These are phyloP conservation scores for Hestina assimilis DNA, from an alignment of 1,140 invertebrate species.

Conservation along the genomic window DNA sequence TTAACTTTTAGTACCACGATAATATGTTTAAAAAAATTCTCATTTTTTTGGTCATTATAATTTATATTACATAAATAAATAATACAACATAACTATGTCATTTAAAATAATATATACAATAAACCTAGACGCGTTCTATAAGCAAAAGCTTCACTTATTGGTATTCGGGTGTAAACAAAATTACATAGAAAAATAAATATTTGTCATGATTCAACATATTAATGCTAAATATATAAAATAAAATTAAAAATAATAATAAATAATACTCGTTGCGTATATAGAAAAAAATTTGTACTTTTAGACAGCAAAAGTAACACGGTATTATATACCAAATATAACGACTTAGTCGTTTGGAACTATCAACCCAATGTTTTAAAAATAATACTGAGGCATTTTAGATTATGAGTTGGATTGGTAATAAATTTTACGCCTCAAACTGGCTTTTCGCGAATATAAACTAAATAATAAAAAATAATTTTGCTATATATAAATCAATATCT, in stretches of 20 bases:
- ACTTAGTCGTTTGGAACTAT: slow-evolving; percentile 22
- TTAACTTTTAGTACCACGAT: slow-evolving; percentile 14
- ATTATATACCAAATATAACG: slow-evolving; percentile 46
- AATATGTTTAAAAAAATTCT: slow-evolving; percentile 7
- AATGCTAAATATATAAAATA: slow-evolving; percentile 50
- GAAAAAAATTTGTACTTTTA: slow-evolving; percentile 59
- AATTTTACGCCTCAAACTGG: not conserved
- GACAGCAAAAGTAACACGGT: slow-evolving; percentile 49
- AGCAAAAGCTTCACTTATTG: slow-evolving; percentile 5
- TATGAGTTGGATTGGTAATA: not conserved
- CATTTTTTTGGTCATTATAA: slow-evolving; percentile 17
- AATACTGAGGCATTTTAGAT: slow-evolving; percentile 40
- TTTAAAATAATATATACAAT: slow-evolving; percentile 20
- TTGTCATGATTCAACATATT: slow-evolving; percentile 70
- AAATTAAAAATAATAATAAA: slow-evolving; percentile 49
- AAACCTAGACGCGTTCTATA: slow-evolving; percentile 1
- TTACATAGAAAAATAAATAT: slow-evolving; percentile 62
- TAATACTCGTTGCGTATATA: slow-evolving; percentile 44
- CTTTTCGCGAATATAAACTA: not conserved
- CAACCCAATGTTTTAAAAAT: slow-evolving; percentile 21
- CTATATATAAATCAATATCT: not conserved
- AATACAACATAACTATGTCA: slow-evolving; percentile 1
- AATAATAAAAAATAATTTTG: not conserved
- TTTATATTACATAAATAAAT: slow-evolving; percentile 17
- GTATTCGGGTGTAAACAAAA: slow-evolving; percentile 11